Evolutionary conservation across 2,888 invertebrate genomes (phyloP), one percentile per base, ranked within the genome.

Genomic region (Blastobasis lacticolella): DNA sequence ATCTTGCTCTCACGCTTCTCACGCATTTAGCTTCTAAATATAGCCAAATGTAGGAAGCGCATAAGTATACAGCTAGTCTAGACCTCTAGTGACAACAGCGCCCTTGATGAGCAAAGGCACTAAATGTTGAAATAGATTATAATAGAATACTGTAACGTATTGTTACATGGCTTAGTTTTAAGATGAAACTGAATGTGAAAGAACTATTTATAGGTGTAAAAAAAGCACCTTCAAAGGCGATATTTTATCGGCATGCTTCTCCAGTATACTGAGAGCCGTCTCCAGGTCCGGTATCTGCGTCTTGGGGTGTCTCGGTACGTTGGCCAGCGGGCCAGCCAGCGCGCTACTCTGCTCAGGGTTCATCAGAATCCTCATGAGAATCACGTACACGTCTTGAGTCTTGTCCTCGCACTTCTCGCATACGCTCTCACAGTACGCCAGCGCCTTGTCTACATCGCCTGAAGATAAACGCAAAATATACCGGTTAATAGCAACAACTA

Each of bases 211-310:
- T 47, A 10, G 37, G 9, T 10, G 45, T 38, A 6, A 40, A 7
- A n/a, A 37, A 62, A 69, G 58, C 69, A 94, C 94, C 81, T 94
- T 93, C 7, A 94, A 78, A 0, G 97, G 95, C 64, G 97, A 93
- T 64, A 98, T 95, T 77, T 94, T 93, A 7, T 92, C 90, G 0
- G 97, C 95, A 77, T 97, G 93, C 60, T 94, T 92, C 66, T 96
- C 94, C 42, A 99, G 82, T 51, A 99, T 86, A 58, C 90, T 86
- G 5, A 98, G 82, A 6, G 97, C 96, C 50, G 93, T 91, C 63
- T 94, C 92, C 44, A 95, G 78, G 75, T 98, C 95, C 0, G 95
- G 93, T 48, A 91, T 89, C 0, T 91, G 78, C 0, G 92, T 91
- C 62, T 91, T 90, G 45, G 90, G 91, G 70, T 92, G 91, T 50